These are phyloP conservation scores for Balanococcus diminutus DNA, from an alignment of 2,888 invertebrate genomes.

Conservation along the genomic window DNA sequence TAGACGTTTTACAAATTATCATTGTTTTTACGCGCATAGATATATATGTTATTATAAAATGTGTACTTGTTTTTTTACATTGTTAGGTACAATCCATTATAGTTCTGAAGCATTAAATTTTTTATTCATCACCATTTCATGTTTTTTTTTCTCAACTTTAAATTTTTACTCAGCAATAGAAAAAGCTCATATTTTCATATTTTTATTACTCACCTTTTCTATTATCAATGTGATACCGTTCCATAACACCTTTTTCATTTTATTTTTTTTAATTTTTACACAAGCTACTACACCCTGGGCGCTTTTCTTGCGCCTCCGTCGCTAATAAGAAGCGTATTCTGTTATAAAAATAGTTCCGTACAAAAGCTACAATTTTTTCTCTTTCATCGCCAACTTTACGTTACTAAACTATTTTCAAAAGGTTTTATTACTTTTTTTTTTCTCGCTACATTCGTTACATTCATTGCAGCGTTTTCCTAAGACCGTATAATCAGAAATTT, in stretches of 20 bases:
- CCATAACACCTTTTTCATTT: slow-evolving; percentile 16
- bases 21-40: not conserved
- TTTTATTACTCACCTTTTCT: slow-evolving; percentile 31
- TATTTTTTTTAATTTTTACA: too few species aligned
- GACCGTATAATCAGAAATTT: not conserved
- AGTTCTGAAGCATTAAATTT: not conserved
- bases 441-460: not conserved
- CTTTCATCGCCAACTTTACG: slow-evolving; percentile 33
- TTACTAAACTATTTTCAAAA: slow-evolving; percentile 35
- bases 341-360: slow-evolving; percentile 22
- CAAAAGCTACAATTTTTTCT: slow-evolving; percentile 34
- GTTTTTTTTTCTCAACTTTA: not conserved
- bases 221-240: not conserved
- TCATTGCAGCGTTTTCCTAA: not conserved
- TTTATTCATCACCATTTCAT: slow-evolving; percentile 3
- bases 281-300: not conserved
- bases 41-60: not conserved
- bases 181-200: slow-evolving; percentile 31
- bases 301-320: slow-evolving; percentile 9
- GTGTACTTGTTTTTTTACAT: not conserved
- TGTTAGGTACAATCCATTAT: not conserved
- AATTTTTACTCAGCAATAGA: not conserved
- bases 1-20: not conserved
- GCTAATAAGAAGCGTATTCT: slow-evolving; percentile 24
- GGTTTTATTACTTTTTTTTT: slow-evolving; percentile 38